Evolutionary conservation across 1,140 invertebrate species (phyloP).

Genomic region (Orchestia grillus): DNA sequence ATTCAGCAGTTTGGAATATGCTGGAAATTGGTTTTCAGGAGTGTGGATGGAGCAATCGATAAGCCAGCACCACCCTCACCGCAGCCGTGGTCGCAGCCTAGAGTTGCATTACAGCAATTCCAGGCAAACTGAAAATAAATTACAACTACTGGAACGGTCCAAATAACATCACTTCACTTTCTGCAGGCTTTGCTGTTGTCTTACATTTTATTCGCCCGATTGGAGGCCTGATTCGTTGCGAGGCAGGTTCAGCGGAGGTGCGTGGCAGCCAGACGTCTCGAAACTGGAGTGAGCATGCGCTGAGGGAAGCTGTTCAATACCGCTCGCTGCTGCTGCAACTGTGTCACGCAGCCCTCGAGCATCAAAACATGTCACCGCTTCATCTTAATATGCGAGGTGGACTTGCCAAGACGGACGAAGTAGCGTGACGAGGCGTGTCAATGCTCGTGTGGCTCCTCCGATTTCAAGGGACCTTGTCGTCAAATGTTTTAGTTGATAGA

Average conservation of each 20-base stretch:
- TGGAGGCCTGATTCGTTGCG: neutral
- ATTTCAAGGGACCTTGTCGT: neutral
- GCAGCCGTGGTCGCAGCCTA: neutral
- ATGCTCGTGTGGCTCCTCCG: neutral
- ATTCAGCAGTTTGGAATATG: neutral
- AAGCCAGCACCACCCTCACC: conserved; percentile 28
- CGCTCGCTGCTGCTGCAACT: neutral
- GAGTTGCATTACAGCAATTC: neutral
- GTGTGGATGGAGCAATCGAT: conserved; percentile 17
- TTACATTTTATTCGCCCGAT: conserved; percentile 48
- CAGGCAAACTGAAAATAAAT: neutral
- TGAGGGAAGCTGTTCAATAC: conserved; percentile 46
- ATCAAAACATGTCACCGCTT: neutral
- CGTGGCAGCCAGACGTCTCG: neutral
- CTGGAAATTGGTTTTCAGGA: neutral
- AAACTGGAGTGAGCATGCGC: conserved; percentile 41
- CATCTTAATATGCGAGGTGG: neutral
- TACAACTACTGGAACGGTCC: neutral
- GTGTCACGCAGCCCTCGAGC: neutral
- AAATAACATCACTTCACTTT: neutral
- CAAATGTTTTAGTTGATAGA: neutral
- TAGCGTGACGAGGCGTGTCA: neutral
- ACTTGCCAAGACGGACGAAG: neutral
- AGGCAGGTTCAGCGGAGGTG: neutral
- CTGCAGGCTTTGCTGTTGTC: neutral